Conservation (phyloP, 2,113 vertebrate genomes). For the Heteronetta atricapilla region DNA sequence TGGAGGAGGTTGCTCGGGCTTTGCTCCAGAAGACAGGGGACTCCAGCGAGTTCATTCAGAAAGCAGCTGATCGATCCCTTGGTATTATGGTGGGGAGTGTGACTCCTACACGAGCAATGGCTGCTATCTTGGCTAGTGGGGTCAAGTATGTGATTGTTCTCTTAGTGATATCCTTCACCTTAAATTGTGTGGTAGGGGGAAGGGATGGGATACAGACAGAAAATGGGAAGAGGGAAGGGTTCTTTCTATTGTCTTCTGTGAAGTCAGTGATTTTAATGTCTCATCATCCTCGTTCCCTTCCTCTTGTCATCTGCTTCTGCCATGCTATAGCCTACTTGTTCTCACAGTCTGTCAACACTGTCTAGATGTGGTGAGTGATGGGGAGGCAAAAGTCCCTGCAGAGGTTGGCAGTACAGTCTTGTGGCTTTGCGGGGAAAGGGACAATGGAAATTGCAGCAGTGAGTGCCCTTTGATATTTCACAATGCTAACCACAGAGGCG, state of each 20-base stretch:
- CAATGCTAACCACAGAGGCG: background rate
- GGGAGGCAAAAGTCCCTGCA: background rate
- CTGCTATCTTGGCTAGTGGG: conserved; percentile 62
- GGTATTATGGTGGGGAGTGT: conserved; percentile 65
- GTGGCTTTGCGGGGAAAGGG: background rate
- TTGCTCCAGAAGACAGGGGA: conserved; percentile 72
- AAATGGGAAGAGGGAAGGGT: background rate
- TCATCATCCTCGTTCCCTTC: fast-evolving
- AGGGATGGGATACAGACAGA: background rate
- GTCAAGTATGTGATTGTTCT: conserved; percentile 57
- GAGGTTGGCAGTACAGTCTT: background rate
- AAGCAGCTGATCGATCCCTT: conserved; percentile 53
- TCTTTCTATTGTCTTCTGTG: background rate
- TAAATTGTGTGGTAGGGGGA: background rate
- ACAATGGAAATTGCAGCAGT: background rate
- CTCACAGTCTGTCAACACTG: background rate
- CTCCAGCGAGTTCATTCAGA: conserved; percentile 73
- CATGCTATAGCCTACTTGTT: background rate
- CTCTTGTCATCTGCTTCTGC: background rate
- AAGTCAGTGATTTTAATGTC: background rate
- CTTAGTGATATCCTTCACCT: background rate
- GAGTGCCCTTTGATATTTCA: background rate
- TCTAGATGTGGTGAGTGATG: background rate
- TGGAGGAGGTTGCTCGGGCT: conserved; percentile 51
- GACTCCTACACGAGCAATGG: conserved; percentile 62